Conservation (phyloP, 2,797 vertebrate species). For the Oreonectes daqikongensis region DNA sequence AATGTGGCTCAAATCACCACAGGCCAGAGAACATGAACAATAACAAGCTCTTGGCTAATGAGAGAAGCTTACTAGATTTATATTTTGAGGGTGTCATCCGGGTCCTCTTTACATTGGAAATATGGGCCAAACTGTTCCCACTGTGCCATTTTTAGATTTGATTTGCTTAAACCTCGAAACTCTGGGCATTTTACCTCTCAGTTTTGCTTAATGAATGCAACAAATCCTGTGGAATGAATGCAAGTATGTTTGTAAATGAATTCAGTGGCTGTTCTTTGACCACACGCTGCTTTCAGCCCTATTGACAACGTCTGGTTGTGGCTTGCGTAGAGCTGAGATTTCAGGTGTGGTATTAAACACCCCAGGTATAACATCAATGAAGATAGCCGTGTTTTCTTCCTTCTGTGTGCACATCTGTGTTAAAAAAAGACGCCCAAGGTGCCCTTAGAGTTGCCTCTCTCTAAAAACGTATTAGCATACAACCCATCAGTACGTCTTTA, state of each 20-base stretch:
- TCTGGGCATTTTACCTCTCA: constrained; percentile 64
- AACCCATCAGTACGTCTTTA: constrained; percentile 46
- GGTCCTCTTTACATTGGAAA: constrained; percentile 52
- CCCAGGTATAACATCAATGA: not conserved
- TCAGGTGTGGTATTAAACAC: not conserved
- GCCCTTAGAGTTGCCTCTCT: constrained; percentile 42
- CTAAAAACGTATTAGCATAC: constrained; percentile 51
- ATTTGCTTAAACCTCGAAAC: constrained; percentile 75
- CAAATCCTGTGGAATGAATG: constrained; percentile 70
- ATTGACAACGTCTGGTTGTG: constrained; percentile 1
- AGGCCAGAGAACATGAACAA: constrained; percentile 60
- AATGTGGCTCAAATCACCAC: constrained; percentile 52
- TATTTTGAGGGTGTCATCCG: constrained; percentile 54
- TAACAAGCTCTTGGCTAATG: constrained; percentile 61
- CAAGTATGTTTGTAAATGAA: constrained; percentile 72
- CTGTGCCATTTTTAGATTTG: constrained; percentile 65
- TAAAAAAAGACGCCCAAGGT: constrained; percentile 47
- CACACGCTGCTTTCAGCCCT: not conserved
- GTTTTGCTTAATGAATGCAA: constrained; percentile 69
- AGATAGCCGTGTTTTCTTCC: not conserved
- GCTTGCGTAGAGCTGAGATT: not conserved
- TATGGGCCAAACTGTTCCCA: constrained; percentile 65
- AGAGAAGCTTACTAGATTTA: constrained; percentile 64
- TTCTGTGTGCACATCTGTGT: constrained; percentile 10
- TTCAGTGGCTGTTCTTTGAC: constrained; percentile 61